These are phyloP conservation scores for Caracal caracal DNA, from an alignment of 2,113 vertebrate genomes.

Conservation along the genomic window DNA sequence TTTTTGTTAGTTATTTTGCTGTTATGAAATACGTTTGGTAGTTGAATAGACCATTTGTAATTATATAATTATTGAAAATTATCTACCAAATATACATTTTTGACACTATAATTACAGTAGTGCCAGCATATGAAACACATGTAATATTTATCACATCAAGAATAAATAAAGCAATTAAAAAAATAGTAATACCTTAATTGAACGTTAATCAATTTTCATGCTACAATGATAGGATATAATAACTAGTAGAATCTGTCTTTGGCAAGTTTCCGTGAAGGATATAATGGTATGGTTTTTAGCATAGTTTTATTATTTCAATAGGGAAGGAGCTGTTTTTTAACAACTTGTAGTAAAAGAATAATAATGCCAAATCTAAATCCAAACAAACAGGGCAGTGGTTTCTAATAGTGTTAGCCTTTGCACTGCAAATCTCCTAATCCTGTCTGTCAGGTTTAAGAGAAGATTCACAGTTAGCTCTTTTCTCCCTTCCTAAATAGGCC, in stretches of 20 bases:
- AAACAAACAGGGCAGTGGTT: not conserved
- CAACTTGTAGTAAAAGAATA: not conserved
- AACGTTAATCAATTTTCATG: not conserved
- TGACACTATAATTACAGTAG: not conserved
- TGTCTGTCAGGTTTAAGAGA: not conserved
- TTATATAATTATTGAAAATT: conserved; percentile 46
- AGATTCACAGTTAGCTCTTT: not conserved
- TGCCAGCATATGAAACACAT: not conserved
- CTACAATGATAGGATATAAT: not conserved
- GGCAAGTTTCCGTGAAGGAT: not conserved
- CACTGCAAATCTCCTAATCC: not conserved
- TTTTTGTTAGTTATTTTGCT: conserved; percentile 41
- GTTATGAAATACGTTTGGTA: conserved; percentile 48
- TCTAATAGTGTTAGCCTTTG: not conserved
- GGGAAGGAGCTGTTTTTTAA: not conserved
- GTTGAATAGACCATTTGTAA: conserved; percentile 1
- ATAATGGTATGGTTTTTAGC: not conserved
- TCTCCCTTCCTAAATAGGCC: not conserved
- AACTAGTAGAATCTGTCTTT: conserved; percentile 5
- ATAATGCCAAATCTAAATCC: not conserved
- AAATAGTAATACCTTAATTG: conserved; percentile 58
- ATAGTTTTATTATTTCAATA: not conserved
- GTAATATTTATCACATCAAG: conserved; percentile 50
- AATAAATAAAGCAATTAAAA: conserved; percentile 52
- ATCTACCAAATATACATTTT: conserved; percentile 39